phyloP scores from a whole-genome alignment of 30 jellyfish, hydroid and myxozoan genomes.

The Aurelia sp. region DNA sequence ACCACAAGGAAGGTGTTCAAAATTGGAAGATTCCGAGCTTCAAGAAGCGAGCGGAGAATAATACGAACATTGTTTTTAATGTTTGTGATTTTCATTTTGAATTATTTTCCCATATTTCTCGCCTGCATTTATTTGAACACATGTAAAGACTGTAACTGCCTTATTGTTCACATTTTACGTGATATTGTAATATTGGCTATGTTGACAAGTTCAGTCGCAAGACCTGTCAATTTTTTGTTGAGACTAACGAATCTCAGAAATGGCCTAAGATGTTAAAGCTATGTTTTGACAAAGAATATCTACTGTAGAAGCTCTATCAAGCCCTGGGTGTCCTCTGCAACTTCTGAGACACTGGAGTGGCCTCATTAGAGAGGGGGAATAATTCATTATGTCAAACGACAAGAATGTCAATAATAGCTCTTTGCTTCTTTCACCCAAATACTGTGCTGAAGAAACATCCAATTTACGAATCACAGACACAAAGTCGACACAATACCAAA shows the following conservation, averaged over 20 bases:
- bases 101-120: slow-evolving; percentile 70
- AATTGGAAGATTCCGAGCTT: slow-evolving; percentile 70
- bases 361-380: too few relatives aligned
- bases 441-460: too few relatives aligned
- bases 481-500: too few relatives aligned
- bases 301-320: too few relatives aligned
- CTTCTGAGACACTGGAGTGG: too few relatives aligned
- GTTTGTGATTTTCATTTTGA: slow-evolving; percentile 59
- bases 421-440: too few relatives aligned
- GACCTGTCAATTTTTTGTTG: slow-evolving; percentile 64
- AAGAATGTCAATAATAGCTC: too few relatives aligned
- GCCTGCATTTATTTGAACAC: slow-evolving; percentile 61
- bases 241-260: slow-evolving; percentile 56
- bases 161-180: slow-evolving; percentile 66
- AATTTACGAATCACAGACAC: too few relatives aligned
- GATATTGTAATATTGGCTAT: slow-evolving; percentile 58
- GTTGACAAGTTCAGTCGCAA: slow-evolving; percentile 64
- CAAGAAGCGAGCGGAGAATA: slow-evolving; percentile 69
- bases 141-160: slow-evolving; percentile 72
- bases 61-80: slow-evolving; percentile 64
- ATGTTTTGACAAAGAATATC: too few relatives aligned
- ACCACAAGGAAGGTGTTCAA: slow-evolving; percentile 62
- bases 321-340: too few relatives aligned
- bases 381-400: too few relatives aligned
- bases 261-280: slow-evolving; percentile 12